Conservation (phyloP, 2,888 invertebrate genomes). For the Notodonta ziczac region DNA sequence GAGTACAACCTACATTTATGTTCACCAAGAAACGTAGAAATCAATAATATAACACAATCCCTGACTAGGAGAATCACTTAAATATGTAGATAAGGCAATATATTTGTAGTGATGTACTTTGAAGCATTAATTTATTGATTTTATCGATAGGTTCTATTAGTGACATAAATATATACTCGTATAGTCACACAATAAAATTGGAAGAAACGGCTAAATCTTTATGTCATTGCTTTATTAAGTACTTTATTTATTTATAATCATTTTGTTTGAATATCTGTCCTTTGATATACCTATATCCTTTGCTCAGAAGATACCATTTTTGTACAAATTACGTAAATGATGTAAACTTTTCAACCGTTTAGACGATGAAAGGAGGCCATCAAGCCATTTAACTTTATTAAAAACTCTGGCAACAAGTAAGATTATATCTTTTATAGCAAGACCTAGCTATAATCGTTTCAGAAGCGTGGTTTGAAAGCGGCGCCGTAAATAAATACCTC, state of each 20-base stretch:
- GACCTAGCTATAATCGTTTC: background rate
- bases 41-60: background rate
- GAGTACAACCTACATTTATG: background rate
- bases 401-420: background rate
- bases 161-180: background rate
- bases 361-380: background rate
- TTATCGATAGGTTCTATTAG: background rate
- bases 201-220: too few relatives aligned
- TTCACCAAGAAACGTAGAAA: background rate
- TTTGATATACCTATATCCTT: too few relatives aligned
- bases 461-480: constrained; percentile 1
- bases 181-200: too few relatives aligned
- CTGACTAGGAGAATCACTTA: background rate
- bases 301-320: too few relatives aligned
- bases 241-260: too few relatives aligned
- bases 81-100: constrained; percentile 12
- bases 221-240: too few relatives aligned
- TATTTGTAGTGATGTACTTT: constrained; percentile 4
- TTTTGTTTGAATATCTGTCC: too few relatives aligned
- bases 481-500: constrained; percentile 4
- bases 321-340: background rate
- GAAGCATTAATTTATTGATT: background rate
- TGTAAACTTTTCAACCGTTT: constrained; percentile 1
- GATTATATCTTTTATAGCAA: constrained; percentile 2
- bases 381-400: constrained; percentile 1